phyloP scores from a whole-genome alignment of 2,113 vertebrate genomes.

The Sebastes fasciatus region DNA sequence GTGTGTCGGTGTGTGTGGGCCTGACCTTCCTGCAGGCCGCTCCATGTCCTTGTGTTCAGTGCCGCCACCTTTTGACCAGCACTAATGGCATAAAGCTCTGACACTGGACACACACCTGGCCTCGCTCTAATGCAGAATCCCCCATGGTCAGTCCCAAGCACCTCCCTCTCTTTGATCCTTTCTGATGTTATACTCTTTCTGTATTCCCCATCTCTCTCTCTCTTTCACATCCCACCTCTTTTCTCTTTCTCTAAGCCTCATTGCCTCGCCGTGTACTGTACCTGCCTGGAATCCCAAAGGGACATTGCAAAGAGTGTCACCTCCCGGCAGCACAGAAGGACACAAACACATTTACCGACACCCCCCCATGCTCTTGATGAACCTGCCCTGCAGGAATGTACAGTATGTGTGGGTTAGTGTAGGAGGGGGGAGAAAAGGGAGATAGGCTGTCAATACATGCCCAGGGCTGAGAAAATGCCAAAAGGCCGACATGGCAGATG shows the following conservation, averaged over 20 bases:
- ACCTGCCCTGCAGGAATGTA: neutral
- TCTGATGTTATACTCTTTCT: slow-evolving; percentile 1
- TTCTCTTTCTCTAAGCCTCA: slow-evolving; percentile 10
- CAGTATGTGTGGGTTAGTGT: neutral
- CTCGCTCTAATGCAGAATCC: slow-evolving; percentile 7
- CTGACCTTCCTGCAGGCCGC: slow-evolving; percentile 54
- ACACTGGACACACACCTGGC: slow-evolving; percentile 47
- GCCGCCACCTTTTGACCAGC: slow-evolving; percentile 47
- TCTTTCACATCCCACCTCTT: neutral
- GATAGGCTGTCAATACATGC: slow-evolving; percentile 50
- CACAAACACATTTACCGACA: neutral
- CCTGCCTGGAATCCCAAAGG: slow-evolving; percentile 37
- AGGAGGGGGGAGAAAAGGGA: neutral
- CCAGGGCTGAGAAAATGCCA: slow-evolving; percentile 49
- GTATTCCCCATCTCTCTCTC: neutral
- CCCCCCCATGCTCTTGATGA: slow-evolving; percentile 9
- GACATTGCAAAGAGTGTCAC: neutral
- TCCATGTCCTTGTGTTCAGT: slow-evolving; percentile 37
- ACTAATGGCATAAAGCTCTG: slow-evolving; percentile 58
- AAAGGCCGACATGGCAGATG: slow-evolving; percentile 13
- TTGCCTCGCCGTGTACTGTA: neutral
- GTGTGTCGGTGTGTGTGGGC: neutral
- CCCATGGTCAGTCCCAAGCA: slow-evolving; percentile 25
- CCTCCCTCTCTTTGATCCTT: neutral
- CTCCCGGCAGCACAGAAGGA: neutral